A percentile compares a stretch with the other conserved stretches of the same genome.
These are phyloP conservation scores for Danio aesculapii DNA, from an alignment of 2,797 vertebrate species.

Conservation along the genomic window DNA sequence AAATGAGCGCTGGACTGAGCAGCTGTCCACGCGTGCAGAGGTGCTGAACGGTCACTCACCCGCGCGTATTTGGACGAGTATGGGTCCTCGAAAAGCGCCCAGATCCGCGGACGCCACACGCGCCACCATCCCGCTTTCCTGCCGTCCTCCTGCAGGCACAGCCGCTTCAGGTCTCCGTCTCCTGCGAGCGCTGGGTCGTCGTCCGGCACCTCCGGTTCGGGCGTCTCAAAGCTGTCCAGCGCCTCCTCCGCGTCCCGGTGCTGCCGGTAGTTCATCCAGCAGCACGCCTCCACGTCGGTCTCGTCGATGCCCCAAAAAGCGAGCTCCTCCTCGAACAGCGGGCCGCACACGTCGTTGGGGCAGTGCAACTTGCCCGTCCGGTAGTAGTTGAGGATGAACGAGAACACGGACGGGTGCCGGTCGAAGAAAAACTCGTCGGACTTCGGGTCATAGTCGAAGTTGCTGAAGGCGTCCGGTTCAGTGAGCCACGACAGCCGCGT, in stretches of 20 bases:
- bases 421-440: conserved; percentile 95
- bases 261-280: conserved; percentile 96
- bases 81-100: conserved; percentile 94
- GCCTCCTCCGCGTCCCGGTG: conserved; percentile 93
- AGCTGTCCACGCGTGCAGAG: conserved; percentile 14
- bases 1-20: background rate
- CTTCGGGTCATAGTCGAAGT: conserved; percentile 92
- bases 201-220: conserved; percentile 83
- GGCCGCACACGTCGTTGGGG: conserved; percentile 92
- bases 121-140: conserved; percentile 88
- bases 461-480: conserved; percentile 89
- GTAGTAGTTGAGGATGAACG: conserved; percentile 95
- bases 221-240: conserved; percentile 90
- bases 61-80: conserved; percentile 93
- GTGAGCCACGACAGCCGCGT: conserved; percentile 92
- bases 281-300: conserved; percentile 95
- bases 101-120: conserved; percentile 87
- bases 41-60: conserved; percentile 78
- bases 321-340: conserved; percentile 92
- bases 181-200: conserved; percentile 81
- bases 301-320: conserved; percentile 95
- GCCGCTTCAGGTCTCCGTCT: conserved; percentile 89
- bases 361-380: conserved; percentile 94
- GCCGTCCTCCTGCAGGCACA: conserved; percentile 92
- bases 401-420: conserved; percentile 90